These are phyloP conservation scores for Lacerta bilineata DNA, from an alignment of 2,797 vertebrate genomes.

Conservation along the genomic window DNA sequence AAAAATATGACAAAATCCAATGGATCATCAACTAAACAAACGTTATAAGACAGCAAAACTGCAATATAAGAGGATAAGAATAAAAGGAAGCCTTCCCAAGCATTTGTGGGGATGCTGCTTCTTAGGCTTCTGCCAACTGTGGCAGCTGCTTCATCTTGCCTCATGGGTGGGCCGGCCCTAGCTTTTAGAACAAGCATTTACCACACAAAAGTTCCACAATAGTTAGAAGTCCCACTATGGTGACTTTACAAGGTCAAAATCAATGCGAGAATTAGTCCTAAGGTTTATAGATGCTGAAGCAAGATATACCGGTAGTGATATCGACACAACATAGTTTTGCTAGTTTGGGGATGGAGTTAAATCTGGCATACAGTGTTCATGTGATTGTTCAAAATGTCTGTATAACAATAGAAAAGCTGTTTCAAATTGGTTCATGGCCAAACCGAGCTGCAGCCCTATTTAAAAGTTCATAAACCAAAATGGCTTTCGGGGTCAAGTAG, in stretches of 20 bases:
- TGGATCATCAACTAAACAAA: too few relatives aligned
- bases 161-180: too few relatives aligned
- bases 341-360: neutral
- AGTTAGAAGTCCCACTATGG: neutral
- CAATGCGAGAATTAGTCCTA: neutral
- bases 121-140: too few relatives aligned
- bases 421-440: slow-evolving; percentile 9
- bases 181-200: neutral
- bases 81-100: too few relatives aligned
- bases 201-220: neutral
- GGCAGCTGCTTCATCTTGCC: too few relatives aligned
- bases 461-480: slow-evolving; percentile 44
- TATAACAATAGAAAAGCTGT: slow-evolving; percentile 36
- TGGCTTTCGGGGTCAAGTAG: slow-evolving; percentile 29
- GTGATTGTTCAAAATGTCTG: neutral
- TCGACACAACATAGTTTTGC: neutral
- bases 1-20: too few relatives aligned
- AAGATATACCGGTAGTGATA: neutral
- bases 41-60: too few relatives aligned
- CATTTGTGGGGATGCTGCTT: too few relatives aligned
- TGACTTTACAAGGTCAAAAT: neutral
- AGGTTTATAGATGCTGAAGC: neutral
- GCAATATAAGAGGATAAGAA: too few relatives aligned
- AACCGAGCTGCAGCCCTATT: neutral
- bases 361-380: neutral